Conservation (phyloP, 2,888 invertebrate genomes). For the Cactoblastis cactorum region DNA sequence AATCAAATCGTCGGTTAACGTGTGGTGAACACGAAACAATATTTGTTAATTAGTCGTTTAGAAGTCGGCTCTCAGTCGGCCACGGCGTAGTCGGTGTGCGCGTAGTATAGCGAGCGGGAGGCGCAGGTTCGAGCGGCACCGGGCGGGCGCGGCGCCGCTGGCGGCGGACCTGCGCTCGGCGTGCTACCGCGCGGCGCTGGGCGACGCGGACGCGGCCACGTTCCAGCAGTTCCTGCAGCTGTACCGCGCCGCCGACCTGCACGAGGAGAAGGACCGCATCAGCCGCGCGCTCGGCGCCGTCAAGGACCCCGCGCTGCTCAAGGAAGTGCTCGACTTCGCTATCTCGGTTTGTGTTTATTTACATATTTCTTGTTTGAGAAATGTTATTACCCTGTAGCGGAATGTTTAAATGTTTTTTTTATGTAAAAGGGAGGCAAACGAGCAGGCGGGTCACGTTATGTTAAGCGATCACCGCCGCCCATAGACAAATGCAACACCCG, state of each 20-base stretch:
- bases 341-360: conserved; percentile 82
- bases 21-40: no score
- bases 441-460: no score
- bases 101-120: no score
- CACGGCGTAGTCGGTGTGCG: no score
- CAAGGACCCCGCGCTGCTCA: conserved; percentile 83
- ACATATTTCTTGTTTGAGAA: background rate
- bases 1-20: no score
- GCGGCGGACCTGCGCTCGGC: conserved; percentile 93
- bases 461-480: no score
- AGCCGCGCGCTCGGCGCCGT: conserved; percentile 90
- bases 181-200: conserved; percentile 91
- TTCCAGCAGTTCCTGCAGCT: conserved; percentile 89
- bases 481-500: no score
- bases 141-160: conserved; percentile 78
- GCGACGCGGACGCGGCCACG: conserved; percentile 83
- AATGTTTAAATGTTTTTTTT: no score
- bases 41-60: no score
- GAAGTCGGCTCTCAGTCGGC: no score
- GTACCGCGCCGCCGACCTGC: conserved; percentile 91
- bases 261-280: conserved; percentile 96
- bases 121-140: conserved; percentile 82
- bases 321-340: conserved; percentile 88
- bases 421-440: no score
- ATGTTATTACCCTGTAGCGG: no score